These are phyloP conservation scores for Colaptes auratus DNA, from an alignment of 2,113 vertebrate species.

Conservation along the genomic window DNA sequence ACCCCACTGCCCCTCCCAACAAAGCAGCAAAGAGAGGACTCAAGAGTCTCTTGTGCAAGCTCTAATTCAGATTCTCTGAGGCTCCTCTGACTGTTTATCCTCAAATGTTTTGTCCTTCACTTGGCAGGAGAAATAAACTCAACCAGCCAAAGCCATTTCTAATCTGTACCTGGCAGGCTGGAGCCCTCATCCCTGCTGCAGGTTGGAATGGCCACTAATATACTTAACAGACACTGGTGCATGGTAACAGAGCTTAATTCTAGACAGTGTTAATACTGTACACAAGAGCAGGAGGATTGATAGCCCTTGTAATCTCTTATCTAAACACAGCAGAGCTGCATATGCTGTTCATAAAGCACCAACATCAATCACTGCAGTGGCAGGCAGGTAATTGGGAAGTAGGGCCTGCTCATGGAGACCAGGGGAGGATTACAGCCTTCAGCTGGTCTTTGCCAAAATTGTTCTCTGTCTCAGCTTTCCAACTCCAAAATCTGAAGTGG, in stretches of 20 bases:
- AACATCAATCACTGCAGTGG: slow-evolving; percentile 52
- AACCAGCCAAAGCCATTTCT: background rate
- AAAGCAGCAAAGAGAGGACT: background rate
- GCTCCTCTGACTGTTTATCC: background rate
- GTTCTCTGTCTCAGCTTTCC: background rate
- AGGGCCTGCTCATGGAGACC: background rate
- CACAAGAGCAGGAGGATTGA: slow-evolving; percentile 38
- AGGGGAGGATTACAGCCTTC: background rate
- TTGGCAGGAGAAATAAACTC: background rate
- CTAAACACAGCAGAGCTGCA: slow-evolving; percentile 38
- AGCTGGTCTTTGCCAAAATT: background rate
- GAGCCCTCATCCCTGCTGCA: background rate
- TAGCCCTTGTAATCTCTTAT: slow-evolving; percentile 61
- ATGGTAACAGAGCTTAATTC: background rate
- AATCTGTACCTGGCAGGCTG: background rate
- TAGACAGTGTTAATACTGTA: slow-evolving; percentile 8
- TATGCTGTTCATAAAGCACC: slow-evolving; percentile 52
- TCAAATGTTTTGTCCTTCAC: background rate
- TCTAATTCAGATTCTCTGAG: background rate
- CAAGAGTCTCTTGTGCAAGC: background rate
- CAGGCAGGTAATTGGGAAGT: slow-evolving; percentile 35
- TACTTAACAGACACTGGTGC: background rate
- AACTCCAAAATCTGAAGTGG: background rate
- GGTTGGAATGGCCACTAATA: background rate
- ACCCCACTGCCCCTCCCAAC: background rate